Percentiles rank a stretch among this genome's conserved stretches.
Evolutionary conservation across 2,113 vertebrate genomes (phyloP).

Genomic region (Passer montanus): DNA sequence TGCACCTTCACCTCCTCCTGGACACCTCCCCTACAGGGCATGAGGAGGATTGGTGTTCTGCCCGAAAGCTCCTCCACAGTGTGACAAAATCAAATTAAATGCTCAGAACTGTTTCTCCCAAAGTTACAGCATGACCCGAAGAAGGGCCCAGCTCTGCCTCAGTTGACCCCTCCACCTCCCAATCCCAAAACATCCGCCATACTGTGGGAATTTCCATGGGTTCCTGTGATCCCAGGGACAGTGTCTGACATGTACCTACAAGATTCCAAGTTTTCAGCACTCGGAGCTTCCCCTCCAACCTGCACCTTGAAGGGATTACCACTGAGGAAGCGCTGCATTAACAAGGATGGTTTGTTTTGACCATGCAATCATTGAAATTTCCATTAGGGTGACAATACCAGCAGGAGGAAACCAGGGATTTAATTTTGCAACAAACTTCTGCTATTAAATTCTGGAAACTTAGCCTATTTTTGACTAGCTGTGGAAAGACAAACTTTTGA

Average conservation of each 20-base stretch:
- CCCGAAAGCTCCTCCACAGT: neutral
- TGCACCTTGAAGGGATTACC: neutral
- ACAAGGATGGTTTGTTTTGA: neutral
- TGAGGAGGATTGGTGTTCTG: accelerated
- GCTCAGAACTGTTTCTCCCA: neutral
- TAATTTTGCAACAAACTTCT: neutral
- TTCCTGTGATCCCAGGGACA: too few species aligned
- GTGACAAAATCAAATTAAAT: accelerated
- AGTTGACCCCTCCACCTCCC: too few species aligned
- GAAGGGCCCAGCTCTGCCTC: neutral
- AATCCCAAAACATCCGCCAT: too few species aligned
- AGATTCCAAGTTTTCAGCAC: accelerated
- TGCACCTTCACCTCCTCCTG: accelerated
- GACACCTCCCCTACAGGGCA: neutral
- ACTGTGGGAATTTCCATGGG: accelerated
- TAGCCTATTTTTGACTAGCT: neutral
- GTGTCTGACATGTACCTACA: neutral
- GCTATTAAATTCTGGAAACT: neutral
- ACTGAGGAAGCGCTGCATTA: neutral
- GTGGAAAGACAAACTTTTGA: neutral
- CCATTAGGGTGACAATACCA: neutral
- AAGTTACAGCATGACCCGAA: accelerated
- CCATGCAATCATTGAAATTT: too few species aligned
- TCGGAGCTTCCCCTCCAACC: neutral
- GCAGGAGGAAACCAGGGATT: neutral